Evolutionary conservation across 2,113 vertebrate species (phyloP).

Genomic region (Erpornis zantholeuca): DNA sequence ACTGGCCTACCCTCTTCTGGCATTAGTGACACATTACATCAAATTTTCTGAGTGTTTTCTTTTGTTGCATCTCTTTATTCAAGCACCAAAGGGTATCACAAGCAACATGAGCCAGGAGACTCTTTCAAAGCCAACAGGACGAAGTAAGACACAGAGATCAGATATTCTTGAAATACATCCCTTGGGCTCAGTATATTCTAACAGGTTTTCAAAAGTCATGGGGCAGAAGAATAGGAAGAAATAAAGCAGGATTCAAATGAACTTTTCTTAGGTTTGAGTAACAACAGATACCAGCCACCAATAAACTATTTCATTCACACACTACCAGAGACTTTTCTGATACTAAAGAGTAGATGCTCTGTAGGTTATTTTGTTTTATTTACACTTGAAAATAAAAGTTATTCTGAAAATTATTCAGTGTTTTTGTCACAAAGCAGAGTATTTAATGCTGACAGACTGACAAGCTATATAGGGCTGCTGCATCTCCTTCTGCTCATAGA

Average conservation of each 20-base stretch:
- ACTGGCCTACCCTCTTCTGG: slow-evolving; percentile 70
- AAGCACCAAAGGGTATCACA: not conserved
- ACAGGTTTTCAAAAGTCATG: not conserved
- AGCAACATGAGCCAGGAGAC: not conserved
- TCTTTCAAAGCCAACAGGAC: not conserved
- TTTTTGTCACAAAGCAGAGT: not conserved
- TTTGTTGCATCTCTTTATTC: slow-evolving; percentile 8
- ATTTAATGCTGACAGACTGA: not conserved
- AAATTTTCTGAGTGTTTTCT: not conserved
- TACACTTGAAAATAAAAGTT: not conserved
- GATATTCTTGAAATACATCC: not conserved
- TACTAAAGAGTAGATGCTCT: not conserved
- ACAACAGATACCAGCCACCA: not conserved
- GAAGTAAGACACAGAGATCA: not conserved
- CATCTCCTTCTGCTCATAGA: not conserved
- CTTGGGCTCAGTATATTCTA: not conserved
- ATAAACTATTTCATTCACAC: not conserved
- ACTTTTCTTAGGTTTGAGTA: not conserved
- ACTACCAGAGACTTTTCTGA: not conserved
- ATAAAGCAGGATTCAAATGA: not conserved
- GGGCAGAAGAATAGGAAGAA: not conserved
- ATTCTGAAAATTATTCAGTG: not conserved
- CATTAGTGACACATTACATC: slow-evolving; percentile 64
- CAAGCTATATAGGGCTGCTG: not conserved
- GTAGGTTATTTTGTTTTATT: not conserved